phyloP scores from a whole-genome alignment of 2,888 invertebrate species.

The Leptopterna dolabrata region DNA sequence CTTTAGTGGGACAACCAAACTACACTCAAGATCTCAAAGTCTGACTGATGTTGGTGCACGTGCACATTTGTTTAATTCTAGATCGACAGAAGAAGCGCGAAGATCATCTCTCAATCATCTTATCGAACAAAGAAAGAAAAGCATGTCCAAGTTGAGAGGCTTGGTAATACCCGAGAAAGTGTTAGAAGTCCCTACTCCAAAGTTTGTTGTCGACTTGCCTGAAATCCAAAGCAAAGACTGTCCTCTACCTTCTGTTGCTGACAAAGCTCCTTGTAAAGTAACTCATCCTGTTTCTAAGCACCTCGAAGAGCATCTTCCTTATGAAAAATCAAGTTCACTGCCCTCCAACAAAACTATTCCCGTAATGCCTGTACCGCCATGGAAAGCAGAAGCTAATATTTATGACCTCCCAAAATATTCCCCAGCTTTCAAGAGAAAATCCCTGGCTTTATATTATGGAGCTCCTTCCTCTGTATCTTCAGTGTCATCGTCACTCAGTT shows the following conservation, averaged over 20 bases:
- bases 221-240: slow-evolving; percentile 83
- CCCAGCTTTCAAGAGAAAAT: slow-evolving; percentile 83
- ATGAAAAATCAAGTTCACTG: slow-evolving; percentile 9
- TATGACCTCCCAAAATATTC: slow-evolving; percentile 81
- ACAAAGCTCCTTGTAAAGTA: slow-evolving; percentile 66
- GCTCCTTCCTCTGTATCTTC: slow-evolving; percentile 61
- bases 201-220: slow-evolving; percentile 79
- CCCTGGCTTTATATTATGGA: slow-evolving; percentile 73
- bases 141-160: slow-evolving; percentile 87
- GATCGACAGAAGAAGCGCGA: slow-evolving; percentile 68
- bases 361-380: slow-evolving; percentile 65
- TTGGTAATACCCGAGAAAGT: slow-evolving; percentile 85
- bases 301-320: not conserved
- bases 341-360: slow-evolving; percentile 34
- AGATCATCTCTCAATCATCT: slow-evolving; percentile 79
- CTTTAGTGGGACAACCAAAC: slow-evolving; percentile 60
- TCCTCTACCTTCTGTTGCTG: slow-evolving; percentile 21
- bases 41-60: slow-evolving; percentile 67
- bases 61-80: slow-evolving; percentile 63
- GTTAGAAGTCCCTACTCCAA: slow-evolving; percentile 67
- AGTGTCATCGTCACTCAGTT: slow-evolving; percentile 63
- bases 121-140: slow-evolving; percentile 83
- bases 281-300: not conserved
- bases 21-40: slow-evolving; percentile 70
- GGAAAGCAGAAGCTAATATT: slow-evolving; percentile 65